phyloP scores from a whole-genome alignment of 1,140 invertebrate species.

The Oedothorax gibbosus region DNA sequence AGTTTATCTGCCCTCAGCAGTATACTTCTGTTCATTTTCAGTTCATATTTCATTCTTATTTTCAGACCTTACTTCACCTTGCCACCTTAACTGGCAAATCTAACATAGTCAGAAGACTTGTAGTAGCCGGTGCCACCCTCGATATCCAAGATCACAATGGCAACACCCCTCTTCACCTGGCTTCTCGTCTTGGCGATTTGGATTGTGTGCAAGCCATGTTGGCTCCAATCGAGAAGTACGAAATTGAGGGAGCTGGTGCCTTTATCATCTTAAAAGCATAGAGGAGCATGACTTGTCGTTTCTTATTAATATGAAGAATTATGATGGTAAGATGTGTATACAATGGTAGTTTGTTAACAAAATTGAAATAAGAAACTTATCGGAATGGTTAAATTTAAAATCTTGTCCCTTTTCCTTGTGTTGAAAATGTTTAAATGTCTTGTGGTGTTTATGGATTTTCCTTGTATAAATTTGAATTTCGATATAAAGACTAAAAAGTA shows the following conservation, averaged over 20 bases:
- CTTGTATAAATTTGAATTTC: neutral
- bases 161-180: constrained; percentile 79
- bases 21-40: neutral
- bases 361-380: too few species aligned
- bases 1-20: neutral
- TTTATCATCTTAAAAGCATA: constrained; percentile 39
- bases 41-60: constrained; percentile 45
- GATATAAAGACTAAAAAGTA: neutral
- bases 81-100: constrained; percentile 78
- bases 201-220: constrained; percentile 76
- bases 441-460: neutral
- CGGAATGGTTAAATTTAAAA: neutral
- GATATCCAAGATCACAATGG: constrained; percentile 74
- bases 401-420: neutral
- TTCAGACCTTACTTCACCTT: constrained; percentile 78
- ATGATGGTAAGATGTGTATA: constrained; percentile 76
- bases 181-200: constrained; percentile 75
- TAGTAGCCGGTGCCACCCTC: constrained; percentile 77
- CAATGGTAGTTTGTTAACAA: neutral
- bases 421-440: neutral
- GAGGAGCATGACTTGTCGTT: constrained; percentile 53
- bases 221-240: constrained; percentile 70
- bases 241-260: constrained; percentile 49
- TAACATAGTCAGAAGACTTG: constrained; percentile 75
- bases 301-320: constrained; percentile 79